Evolutionary conservation across 2,797 vertebrate genomes (phyloP).

Genomic region (Hydrophis major): DNA sequence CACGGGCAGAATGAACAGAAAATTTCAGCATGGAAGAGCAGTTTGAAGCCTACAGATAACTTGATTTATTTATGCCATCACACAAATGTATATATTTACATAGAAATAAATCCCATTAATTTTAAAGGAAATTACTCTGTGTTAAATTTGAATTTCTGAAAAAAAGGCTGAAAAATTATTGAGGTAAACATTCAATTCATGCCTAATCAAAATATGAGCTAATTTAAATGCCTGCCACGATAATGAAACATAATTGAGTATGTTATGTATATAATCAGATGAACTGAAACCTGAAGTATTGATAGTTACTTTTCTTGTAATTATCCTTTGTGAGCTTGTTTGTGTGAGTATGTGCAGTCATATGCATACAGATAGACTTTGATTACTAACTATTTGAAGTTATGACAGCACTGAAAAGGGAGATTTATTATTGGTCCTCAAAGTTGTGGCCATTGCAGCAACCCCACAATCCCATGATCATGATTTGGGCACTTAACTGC

Average conservation of each 20-base stretch:
- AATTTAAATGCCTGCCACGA: not conserved
- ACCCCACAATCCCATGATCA: not conserved
- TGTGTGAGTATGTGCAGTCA: not conserved
- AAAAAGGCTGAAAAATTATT: not conserved
- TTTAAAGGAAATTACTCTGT: not conserved
- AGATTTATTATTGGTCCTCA: not conserved
- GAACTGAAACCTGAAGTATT: not conserved
- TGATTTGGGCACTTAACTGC: not conserved
- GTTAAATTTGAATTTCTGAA: not conserved
- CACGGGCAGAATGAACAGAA: not conserved
- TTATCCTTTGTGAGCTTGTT: not conserved
- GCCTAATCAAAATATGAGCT: not conserved
- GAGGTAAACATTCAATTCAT: not conserved
- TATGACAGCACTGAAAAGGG: not conserved
- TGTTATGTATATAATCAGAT: not conserved
- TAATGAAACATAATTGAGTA: not conserved
- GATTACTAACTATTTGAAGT: not conserved
- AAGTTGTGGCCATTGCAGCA: not conserved
- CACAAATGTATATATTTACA: not conserved
- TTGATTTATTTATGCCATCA: slow-evolving; percentile 8
- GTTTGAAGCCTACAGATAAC: slow-evolving; percentile 1
- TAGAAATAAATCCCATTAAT: not conserved
- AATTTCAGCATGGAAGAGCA: slow-evolving; percentile 13
- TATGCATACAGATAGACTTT: not conserved
- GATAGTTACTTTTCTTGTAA: not conserved